Evolutionary conservation across 2,797 vertebrate species (phyloP), one percentile per base, ranked within the genome.

Genomic region (Pseudotriccus pelzelni): DNA sequence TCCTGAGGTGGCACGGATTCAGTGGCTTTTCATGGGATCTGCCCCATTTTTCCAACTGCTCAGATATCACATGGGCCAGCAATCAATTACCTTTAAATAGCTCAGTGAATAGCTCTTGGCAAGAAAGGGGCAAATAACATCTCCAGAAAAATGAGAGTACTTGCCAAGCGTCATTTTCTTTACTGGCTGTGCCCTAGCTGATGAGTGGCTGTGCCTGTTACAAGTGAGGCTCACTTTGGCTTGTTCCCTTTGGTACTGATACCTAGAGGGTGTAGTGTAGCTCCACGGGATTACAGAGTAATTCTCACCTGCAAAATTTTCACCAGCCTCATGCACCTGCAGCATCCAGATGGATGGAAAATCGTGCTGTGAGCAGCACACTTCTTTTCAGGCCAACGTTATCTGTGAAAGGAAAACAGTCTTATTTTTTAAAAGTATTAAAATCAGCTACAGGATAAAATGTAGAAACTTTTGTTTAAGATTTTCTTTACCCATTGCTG

Each of bases 351-450:
- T 18, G 39, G 50, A n/a, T 39, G 39, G 32, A 63, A 86, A 72
- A 72, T 0, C 30, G 56, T 24, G 47, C 56, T 73, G 53, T 22
- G n/a, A 76, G 63, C 52, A 68, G 44, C 0, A 0, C 15, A 32
- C 47, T 86, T 53, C 64, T 82, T 88, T 76, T 84, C 47, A 52
- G 64, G 36, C 28, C 60, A 55, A 32, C 14, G 32, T 28, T 64
- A 53, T 77, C 53, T 37, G 16, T 36, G 44, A 80, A 76, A 62
- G 49, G 34, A n/a, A 72, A 76, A 21, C 17, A 68, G 34, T 12
- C 24, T 3, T 28, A 21, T 21, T 34, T 70, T 77, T 8, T 7
- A 34, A 75, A 50, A 63, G 24, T 11, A 34, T 14, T 39, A 30
- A 55, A 70, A 68, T 49, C 7, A 47, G 88, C 68, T 70, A 16